phyloP scores from a whole-genome alignment of 2,113 vertebrate species.

The Aleadryas rufinucha region DNA sequence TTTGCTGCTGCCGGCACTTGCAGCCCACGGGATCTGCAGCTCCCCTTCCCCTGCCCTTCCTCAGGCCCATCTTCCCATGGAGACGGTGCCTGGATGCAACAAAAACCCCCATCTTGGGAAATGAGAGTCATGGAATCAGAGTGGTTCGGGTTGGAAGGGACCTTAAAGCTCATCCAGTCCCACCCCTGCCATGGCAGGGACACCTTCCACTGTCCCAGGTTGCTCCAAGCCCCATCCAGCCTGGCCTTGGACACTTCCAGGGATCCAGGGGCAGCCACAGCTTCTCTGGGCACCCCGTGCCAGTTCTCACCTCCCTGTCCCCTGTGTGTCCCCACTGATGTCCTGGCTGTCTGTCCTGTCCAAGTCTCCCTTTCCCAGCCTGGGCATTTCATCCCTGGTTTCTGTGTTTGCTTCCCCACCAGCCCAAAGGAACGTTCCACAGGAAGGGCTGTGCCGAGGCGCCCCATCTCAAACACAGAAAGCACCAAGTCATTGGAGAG shows the following conservation, averaged over 20 bases:
- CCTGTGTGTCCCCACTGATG: accelerated
- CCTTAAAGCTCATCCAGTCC: accelerated
- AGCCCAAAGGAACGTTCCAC: accelerated
- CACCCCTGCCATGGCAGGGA: background rate
- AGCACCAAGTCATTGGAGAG: accelerated
- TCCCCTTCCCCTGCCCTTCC: background rate
- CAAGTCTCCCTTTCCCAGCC: background rate
- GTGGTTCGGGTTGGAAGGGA: background rate
- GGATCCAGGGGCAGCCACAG: background rate
- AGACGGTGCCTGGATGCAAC: accelerated
- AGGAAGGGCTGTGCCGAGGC: accelerated
- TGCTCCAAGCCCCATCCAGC: background rate
- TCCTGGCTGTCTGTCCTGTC: background rate
- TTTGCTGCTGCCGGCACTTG: background rate
- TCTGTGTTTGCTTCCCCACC: accelerated
- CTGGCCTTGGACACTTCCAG: background rate
- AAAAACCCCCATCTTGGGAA: background rate
- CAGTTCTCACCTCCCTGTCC: background rate
- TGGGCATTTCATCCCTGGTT: background rate
- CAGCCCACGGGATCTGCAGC: background rate
- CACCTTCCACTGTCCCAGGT: accelerated
- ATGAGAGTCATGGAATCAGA: background rate
- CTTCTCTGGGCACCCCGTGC: background rate
- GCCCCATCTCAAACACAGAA: accelerated
- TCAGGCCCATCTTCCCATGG: accelerated